Conservation (phyloP, 2,888 invertebrate genomes). For the Ditylenchus weischeri region DNA sequence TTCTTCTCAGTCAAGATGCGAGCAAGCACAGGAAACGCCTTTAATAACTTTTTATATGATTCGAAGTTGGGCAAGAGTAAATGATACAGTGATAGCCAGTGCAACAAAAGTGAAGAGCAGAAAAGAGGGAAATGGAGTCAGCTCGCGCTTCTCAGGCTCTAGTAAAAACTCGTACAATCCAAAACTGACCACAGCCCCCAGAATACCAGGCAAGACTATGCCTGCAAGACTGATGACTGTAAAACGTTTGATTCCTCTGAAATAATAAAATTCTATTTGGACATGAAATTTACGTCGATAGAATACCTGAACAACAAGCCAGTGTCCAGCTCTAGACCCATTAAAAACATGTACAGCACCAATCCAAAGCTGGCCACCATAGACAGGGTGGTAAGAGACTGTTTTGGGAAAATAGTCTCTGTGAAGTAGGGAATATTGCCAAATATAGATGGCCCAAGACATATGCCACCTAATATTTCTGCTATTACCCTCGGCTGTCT, state of each 20-base stretch:
- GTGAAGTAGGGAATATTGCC: constrained; percentile 27
- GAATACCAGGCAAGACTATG: constrained; percentile 22
- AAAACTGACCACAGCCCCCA: constrained; percentile 28
- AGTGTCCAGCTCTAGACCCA: constrained; percentile 30
- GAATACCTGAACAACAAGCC: constrained; percentile 22
- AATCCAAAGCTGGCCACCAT: constrained; percentile 27
- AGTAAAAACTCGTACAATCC: constrained; percentile 27
- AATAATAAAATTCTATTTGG: not conserved
- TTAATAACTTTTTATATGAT: not conserved
- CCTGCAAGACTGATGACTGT: constrained; percentile 27
- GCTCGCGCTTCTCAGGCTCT: constrained; percentile 22
- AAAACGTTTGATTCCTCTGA: constrained; percentile 21
- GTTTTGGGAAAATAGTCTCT: constrained; percentile 24
- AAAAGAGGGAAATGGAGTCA: constrained; percentile 26
- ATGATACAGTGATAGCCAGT: constrained; percentile 28
- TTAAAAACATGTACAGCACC: constrained; percentile 27
- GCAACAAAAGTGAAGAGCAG: constrained; percentile 28
- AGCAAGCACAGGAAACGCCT: constrained; percentile 31
- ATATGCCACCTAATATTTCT: constrained; percentile 28
- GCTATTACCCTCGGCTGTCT: constrained; percentile 27
- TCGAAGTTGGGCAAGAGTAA: not conserved
- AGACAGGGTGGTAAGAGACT: constrained; percentile 12
- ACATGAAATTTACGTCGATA: not conserved
- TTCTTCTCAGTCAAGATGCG: constrained; percentile 33
- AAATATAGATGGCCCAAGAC: constrained; percentile 28